Base-by-base conservation (phyloP, 2,888 invertebrate genomes). In the Cylloceria caligata region DNA sequence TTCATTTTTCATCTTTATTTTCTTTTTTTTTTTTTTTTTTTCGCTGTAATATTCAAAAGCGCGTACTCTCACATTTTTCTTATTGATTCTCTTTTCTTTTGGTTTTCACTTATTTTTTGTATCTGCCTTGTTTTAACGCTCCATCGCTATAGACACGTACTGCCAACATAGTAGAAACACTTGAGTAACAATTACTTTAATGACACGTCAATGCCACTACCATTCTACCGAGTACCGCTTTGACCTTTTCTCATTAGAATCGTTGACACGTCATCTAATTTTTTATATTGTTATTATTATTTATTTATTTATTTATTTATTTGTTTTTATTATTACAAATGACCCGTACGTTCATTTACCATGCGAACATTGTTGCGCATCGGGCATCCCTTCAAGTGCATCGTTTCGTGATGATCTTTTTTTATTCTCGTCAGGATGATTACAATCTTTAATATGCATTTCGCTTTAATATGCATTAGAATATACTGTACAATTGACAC, bases 311-410 rank as follows among this genome's bases (percentile, higher is more conserved):
- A 64, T 67, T 30, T 11, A 47, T 67, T 9, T 55, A 11, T 52
- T 39, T 69, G 6, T 13, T 21, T 5, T 36, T 52, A 68, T 69
- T 55, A 55, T 45, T 45, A 71, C 19, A 81, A 47, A 74, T 74
- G 47, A 78, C 69, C 77, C 65, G 47, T 72, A 65, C 52, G 62
- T 69, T 81, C 60, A 74, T 74, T 79, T 42, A 42, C 47, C 52
- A 80, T 79, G 71, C 73, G 69, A 72, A 72, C 62, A 74, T 77
- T 71, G 24, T 80, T 81, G 73, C 80, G 75, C 80, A 74, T 83
- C 75, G 82, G 82, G 79, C 79, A 79, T 76, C 67, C 74, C 68
- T 80, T 74, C 57, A 82, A 82, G 81, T 82, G 81, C 78, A 82
- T 78, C 81, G 81, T 82, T 79, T 81, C 81, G 81, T 81, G 68